Evolutionary conservation across 1,140 invertebrate genomes (phyloP), one percentile per base, ranked within the genome.

Genomic region (Caenorhabditis brenneri): DNA sequence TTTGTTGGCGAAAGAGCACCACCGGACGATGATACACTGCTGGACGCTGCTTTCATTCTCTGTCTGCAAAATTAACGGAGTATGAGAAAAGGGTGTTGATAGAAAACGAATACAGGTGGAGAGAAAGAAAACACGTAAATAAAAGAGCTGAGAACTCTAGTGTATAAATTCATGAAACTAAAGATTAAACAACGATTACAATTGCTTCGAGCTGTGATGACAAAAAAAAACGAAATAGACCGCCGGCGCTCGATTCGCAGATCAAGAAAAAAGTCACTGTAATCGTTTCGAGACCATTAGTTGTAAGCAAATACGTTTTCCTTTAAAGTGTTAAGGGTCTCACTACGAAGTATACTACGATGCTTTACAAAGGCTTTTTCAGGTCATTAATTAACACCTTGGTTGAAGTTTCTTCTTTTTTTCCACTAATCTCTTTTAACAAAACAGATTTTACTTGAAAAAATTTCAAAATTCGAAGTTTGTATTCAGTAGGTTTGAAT

Each of bases 1-100:
- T 33, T 65, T 9, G 60, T 65, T 4, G 60, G 60, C 19, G 60
- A 65, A 12, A 39, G 12, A 5, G 31, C 9, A 19, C 60, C 60
- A 36, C 60, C 60, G 9, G 60, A 7, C 9, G 60, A 65, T 36
- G 60, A 65, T 16, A 65, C 60, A 65, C 60, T 65, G 31, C 31
- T 65, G 19, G 60, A 65, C 19, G 31, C 60, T n/a, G 60, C 60
- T 65, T 65, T 65, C 60, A 65, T 65, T 36, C 31, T 36, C 31
- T 65, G 60, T 39, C 60, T 65, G 53, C 7, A 29, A 36, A 5
- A 65, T 3, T 4, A 22, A 0, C 7, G 19, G 19, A 6, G 22
- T n/a, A n/a, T n/a, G 2, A 22, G 7, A n/a, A 6, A 51, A n/a
- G 22, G 19, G 49, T 1, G 49, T 51, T 16, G 15, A n/a, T 51